Conservation (phyloP, 64 coral and sea anemone species). For the Pocillopora damicornis region DNA sequence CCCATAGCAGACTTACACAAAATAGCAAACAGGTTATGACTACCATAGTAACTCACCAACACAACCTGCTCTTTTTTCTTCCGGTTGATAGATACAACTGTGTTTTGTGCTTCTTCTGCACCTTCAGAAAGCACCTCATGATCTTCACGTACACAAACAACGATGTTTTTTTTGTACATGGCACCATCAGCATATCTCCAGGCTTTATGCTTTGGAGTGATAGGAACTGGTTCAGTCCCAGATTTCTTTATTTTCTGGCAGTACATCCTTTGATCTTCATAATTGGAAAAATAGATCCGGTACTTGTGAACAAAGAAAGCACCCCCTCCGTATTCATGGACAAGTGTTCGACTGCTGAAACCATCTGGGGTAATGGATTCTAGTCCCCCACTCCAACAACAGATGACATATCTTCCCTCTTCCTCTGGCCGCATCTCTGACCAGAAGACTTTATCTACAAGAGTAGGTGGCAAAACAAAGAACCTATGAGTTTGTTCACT, state of each 20-base stretch:
- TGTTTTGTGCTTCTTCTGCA: slow-evolving; percentile 75
- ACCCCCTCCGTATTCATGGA: slow-evolving; percentile 93
- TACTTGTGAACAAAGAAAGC: slow-evolving; percentile 84
- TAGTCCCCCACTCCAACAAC: slow-evolving; percentile 53
- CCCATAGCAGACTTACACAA: no score
- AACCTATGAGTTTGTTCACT: background rate
- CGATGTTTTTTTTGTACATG: slow-evolving; percentile 36
- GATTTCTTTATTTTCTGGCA: slow-evolving; percentile 52
- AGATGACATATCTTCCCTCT: slow-evolving; percentile 73
- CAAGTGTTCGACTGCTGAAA: slow-evolving; percentile 77
- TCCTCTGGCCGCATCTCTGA: slow-evolving; percentile 76
- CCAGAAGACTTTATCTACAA: slow-evolving; percentile 85
- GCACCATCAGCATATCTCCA: slow-evolving; percentile 91
- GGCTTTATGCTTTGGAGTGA: slow-evolving; percentile 71
- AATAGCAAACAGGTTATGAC: no score
- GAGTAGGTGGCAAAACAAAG: background rate
- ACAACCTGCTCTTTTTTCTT: slow-evolving; percentile 84
- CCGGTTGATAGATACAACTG: slow-evolving; percentile 79
- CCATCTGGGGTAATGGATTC: slow-evolving; percentile 52
- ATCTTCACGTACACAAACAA: slow-evolving; percentile 93
- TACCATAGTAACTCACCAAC: slow-evolving; percentile 45
- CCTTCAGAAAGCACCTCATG: slow-evolving; percentile 69
- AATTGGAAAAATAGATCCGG: slow-evolving; percentile 92
- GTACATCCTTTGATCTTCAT: slow-evolving; percentile 89
- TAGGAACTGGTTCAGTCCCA: slow-evolving; percentile 28